Percentiles rank a stretch among this genome's conserved stretches.
phyloP scores from a whole-genome alignment of 2,888 invertebrate genomes.

The Tetanocera ferruginea region DNA sequence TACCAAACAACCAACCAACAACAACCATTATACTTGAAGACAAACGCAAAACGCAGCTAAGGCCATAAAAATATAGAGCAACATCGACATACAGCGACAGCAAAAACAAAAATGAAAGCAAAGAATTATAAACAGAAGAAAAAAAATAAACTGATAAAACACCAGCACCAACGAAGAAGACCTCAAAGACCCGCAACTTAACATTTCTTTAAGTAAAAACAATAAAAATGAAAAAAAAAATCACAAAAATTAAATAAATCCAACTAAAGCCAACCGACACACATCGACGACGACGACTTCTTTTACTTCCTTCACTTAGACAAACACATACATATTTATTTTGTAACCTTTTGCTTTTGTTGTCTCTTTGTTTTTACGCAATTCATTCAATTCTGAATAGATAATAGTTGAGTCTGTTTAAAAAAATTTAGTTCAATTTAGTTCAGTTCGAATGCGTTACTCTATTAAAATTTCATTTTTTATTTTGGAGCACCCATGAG shows the following conservation, averaged over 20 bases:
- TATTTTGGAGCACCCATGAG: too few relatives aligned
- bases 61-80: not conserved
- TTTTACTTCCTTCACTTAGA: not conserved
- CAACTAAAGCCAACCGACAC: not conserved
- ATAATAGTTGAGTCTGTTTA: not conserved
- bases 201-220: not conserved
- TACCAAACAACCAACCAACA: not conserved
- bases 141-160: not conserved
- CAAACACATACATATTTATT: too few relatives aligned
- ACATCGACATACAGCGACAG: not conserved
- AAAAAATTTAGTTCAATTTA: not conserved
- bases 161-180: not conserved
- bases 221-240: conserved; percentile 3
- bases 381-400: not conserved
- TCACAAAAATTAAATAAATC: not conserved
- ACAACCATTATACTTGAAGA: not conserved
- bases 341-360: too few relatives aligned
- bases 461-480: too few relatives aligned
- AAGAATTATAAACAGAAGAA: not conserved
- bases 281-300: not conserved
- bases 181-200: conserved; percentile 7
- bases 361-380: too few relatives aligned
- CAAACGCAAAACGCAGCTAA: not conserved
- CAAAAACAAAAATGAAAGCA: not conserved
- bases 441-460: too few relatives aligned